Conservation (phyloP, 1,140 invertebrate species). For the Lepidurus couesii region DNA sequence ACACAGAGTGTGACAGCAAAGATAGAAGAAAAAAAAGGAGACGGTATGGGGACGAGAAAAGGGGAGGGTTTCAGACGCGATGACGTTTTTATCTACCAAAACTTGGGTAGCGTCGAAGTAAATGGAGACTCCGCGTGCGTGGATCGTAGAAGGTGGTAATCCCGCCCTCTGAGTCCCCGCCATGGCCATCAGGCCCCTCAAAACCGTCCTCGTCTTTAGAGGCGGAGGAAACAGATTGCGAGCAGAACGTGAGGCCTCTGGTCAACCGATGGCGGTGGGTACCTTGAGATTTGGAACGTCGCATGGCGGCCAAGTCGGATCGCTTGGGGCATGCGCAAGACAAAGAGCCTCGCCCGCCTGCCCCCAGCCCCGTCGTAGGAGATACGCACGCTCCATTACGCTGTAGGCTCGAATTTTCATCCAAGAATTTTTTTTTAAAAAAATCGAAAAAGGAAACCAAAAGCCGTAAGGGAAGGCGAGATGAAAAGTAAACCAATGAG, state of each 20-base stretch:
- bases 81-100: slow-evolving; percentile 71
- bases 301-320: slow-evolving; percentile 42
- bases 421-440: neutral
- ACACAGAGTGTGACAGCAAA: slow-evolving; percentile 2
- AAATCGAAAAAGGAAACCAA: neutral
- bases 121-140: slow-evolving; percentile 56
- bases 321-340: slow-evolving; percentile 24
- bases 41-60: slow-evolving; percentile 36
- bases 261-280: slow-evolving; percentile 52
- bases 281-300: slow-evolving; percentile 78
- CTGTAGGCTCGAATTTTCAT: slow-evolving; percentile 47
- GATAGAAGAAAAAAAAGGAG: slow-evolving; percentile 23
- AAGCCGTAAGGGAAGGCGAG: slow-evolving; percentile 4
- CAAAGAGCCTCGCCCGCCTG: slow-evolving; percentile 33
- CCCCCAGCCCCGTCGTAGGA: slow-evolving; percentile 46
- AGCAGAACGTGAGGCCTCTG: slow-evolving; percentile 72
- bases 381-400: slow-evolving; percentile 71
- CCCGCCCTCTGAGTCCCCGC: slow-evolving; percentile 37
- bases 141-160: slow-evolving; percentile 42
- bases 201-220: slow-evolving; percentile 50
- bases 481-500: slow-evolving; percentile 24
- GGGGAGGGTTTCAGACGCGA: slow-evolving; percentile 26
- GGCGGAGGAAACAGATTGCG: slow-evolving; percentile 68
- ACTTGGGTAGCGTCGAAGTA: slow-evolving; percentile 83
- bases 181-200: slow-evolving; percentile 33